Evolutionary conservation across 2,113 vertebrate species (phyloP).

Genomic region (Phaethornis superciliosus): DNA sequence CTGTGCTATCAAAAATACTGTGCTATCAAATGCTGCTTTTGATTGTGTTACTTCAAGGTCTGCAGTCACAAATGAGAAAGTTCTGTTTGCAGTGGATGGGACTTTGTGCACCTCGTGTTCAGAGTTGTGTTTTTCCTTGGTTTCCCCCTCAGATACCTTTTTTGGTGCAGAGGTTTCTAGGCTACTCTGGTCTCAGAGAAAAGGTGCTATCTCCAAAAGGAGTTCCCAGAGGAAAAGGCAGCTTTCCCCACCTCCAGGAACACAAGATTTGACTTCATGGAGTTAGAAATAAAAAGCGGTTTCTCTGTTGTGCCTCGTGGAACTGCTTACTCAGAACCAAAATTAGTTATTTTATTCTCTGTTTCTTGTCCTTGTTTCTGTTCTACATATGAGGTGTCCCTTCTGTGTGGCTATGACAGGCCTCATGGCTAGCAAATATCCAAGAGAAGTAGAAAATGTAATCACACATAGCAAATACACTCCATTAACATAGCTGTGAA

Average conservation of each 20-base stretch:
- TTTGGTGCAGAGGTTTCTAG: background rate
- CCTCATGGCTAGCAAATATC: accelerated
- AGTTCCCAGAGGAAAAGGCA: background rate
- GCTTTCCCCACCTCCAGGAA: background rate
- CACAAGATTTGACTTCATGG: background rate
- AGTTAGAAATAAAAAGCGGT: background rate
- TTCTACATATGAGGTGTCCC: background rate
- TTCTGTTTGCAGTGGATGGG: background rate
- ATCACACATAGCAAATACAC: background rate
- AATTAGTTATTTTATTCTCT: background rate
- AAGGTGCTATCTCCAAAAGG: background rate
- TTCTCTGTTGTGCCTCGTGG: background rate
- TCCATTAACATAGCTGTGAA: background rate
- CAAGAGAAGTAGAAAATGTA: background rate
- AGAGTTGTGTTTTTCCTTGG: background rate
- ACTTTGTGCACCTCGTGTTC: background rate
- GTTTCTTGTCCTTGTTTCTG: background rate
- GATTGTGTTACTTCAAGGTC: background rate
- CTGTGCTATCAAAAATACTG: background rate
- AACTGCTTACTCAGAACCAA: background rate
- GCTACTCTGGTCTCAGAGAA: background rate
- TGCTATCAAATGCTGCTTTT: background rate
- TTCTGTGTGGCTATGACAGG: background rate
- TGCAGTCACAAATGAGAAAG: background rate
- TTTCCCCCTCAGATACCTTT: conserved; percentile 11